Percentiles rank a stretch among this genome's conserved stretches.
Evolutionary conservation across 2,888 invertebrate genomes (phyloP).

Genomic region (Omphaloscelis lunosa): DNA sequence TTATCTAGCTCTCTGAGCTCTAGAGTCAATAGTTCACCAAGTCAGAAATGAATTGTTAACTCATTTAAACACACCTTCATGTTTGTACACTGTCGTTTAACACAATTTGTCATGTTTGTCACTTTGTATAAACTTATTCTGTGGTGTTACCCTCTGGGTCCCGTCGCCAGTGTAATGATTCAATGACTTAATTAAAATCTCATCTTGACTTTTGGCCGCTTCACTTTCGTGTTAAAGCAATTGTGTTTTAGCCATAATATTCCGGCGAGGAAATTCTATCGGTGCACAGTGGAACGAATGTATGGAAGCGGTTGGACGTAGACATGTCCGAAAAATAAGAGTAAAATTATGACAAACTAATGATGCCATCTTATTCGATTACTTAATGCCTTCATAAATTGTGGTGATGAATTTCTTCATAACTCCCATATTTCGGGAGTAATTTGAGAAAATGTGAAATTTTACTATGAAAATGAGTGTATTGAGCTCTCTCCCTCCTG

Average conservation of each 20-base stretch:
- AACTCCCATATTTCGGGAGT: no score
- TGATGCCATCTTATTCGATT: no score
- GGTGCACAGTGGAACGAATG: no score
- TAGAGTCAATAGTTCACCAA: constrained; percentile 37
- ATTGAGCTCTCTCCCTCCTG: no score
- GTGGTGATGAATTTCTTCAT: no score
- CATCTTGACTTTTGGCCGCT: constrained; percentile 71
- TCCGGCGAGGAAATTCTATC: constrained; percentile 45
- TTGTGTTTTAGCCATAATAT: constrained; percentile 66
- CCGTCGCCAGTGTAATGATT: constrained; percentile 68
- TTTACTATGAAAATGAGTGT: no score
- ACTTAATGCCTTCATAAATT: no score
- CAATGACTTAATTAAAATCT: constrained; percentile 76
- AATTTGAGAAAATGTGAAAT: no score
- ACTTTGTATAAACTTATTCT: constrained; percentile 53
- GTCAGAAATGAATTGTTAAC: constrained; percentile 38
- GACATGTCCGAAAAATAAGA: no score
- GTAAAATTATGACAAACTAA: no score
- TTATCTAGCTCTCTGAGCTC: constrained; percentile 11
- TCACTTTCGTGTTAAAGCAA: constrained; percentile 58
- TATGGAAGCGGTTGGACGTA: no score
- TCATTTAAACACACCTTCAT: constrained; percentile 40
- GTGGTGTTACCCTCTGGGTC: constrained; percentile 61
- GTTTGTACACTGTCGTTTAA: constrained; percentile 50
- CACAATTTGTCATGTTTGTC: constrained; percentile 41